Conservation (phyloP, 1,140 invertebrate species). For the Microplitis mediator region DNA sequence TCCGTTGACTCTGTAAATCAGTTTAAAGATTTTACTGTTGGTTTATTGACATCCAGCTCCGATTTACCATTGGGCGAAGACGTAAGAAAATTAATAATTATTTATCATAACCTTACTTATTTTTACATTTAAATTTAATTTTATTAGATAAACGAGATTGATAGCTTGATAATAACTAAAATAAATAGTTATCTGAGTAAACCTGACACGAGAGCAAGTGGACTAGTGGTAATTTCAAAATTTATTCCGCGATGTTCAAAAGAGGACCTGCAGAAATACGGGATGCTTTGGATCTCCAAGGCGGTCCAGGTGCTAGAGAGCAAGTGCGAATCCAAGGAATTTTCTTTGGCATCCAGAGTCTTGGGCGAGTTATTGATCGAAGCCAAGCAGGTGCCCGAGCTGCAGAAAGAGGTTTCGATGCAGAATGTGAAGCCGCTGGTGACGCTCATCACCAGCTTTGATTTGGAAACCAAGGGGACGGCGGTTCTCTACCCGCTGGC, state of each 20-base stretch:
- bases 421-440: constrained; percentile 52
- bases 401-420: constrained; percentile 51
- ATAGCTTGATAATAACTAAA: constrained; percentile 32
- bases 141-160: constrained; percentile 33
- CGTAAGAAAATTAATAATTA: constrained; percentile 27
- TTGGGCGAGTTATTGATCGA: constrained; percentile 35
- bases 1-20: constrained; percentile 31
- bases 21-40: constrained; percentile 33
- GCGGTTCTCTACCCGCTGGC: constrained; percentile 47
- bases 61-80: constrained; percentile 41
- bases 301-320: constrained; percentile 44
- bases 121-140: neutral
- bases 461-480: constrained; percentile 27
- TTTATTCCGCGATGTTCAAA: constrained; percentile 38
- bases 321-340: constrained; percentile 32
- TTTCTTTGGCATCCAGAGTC: constrained; percentile 44
- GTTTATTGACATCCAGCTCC: constrained; percentile 31
- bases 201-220: constrained; percentile 29
- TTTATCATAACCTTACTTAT: constrained; percentile 19
- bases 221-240: constrained; percentile 36
- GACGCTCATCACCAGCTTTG: constrained; percentile 35
- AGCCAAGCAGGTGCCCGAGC: constrained; percentile 45
- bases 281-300: constrained; percentile 49
- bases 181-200: constrained; percentile 43
- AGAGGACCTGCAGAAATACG: constrained; percentile 43